Evolutionary conservation across 2,113 vertebrate genomes (phyloP).

Genomic region (Oncorhynchus nerka): DNA sequence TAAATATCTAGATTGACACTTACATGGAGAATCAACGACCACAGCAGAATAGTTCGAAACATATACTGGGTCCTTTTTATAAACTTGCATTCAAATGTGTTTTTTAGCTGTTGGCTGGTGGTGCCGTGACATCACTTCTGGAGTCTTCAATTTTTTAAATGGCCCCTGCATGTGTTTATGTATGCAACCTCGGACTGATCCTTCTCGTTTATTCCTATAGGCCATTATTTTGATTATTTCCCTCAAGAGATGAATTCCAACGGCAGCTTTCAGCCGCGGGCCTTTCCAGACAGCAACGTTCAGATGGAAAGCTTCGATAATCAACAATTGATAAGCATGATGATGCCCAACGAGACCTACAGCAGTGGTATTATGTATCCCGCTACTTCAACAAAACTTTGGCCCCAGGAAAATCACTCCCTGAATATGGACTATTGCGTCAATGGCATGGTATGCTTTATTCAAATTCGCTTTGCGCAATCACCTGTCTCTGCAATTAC

Average conservation of each 20-base stretch:
- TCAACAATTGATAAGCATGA: conserved; percentile 76
- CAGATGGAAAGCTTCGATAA: conserved; percentile 68
- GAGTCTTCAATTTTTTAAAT: conserved; percentile 61
- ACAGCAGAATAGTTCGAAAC: conserved; percentile 24
- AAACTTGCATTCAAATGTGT: conserved; percentile 70
- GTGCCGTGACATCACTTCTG: conserved; percentile 65
- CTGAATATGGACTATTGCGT: conserved; percentile 74
- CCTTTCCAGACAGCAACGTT: conserved; percentile 68
- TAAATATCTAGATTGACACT: conserved; percentile 21
- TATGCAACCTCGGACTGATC: background rate
- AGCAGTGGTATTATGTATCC: conserved; percentile 32
- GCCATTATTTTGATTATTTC: conserved; percentile 69
- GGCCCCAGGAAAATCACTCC: conserved; percentile 70
- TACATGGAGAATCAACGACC: conserved; percentile 33
- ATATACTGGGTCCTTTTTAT: conserved; percentile 31
- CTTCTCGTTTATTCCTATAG: conserved; percentile 58
- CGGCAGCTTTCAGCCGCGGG: conserved; percentile 64
- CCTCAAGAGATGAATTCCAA: conserved; percentile 42
- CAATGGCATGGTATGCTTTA: conserved; percentile 74
- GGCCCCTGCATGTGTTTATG: conserved; percentile 48
- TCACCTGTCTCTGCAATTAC: too few species aligned
- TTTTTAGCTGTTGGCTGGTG: conserved; percentile 65
- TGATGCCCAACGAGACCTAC: conserved; percentile 62
- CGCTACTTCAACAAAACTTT: conserved; percentile 56
- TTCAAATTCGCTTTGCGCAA: background rate